Evolutionary conservation across 2,797 vertebrate species (phyloP), one percentile per base, ranked within the genome.

Genomic region (Sebastes nivosus): DNA sequence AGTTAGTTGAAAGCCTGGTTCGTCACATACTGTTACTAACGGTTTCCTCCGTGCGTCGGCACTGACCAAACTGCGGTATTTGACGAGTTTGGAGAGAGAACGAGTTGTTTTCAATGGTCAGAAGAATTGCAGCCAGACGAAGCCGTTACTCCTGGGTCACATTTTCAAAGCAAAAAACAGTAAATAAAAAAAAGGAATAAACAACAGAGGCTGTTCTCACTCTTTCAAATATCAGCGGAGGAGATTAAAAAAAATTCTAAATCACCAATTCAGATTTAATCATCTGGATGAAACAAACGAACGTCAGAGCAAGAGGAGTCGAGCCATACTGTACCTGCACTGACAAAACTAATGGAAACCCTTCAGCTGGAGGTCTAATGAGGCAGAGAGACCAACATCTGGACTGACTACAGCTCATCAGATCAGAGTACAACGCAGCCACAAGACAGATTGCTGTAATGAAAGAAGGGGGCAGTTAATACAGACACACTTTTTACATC

Each of bases 251-350:
- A 13, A 58, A 52, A 54, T 52, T 50, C 20, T 18, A 3, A 11
- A 58, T 64, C 57, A 32, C 4, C 18, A 1, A 20, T 72, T 76
- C 13, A 73, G 55, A 18, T 72, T 84, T 76, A 3, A 80, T 80
- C 58, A 67, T 29, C 32, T 20, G 18, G 30, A 74, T 52, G 24
- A 66, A 67, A 38, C 58, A 46, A 29, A 67, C 36, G 14, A 20
- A 20, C 7, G 10, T 34, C 22, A 8, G 54, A 27, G 6, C 6
- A 4, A 27, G 60, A 59, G 25, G 34, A 46, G 32, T 9, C 8
- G 1, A 5, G 10, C 7, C n/a, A 3, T 18, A 38, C 36, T 38
- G 36, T 38, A 7, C 2, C 4, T 4, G 52, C 59, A 1, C 14
- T 8, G 32, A 60, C 7, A 54, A 54, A 54, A 54, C 52, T 12